These are phyloP conservation scores for Cecropterus lyciades DNA, from an alignment of 1,140 invertebrate species.

Conservation along the genomic window DNA sequence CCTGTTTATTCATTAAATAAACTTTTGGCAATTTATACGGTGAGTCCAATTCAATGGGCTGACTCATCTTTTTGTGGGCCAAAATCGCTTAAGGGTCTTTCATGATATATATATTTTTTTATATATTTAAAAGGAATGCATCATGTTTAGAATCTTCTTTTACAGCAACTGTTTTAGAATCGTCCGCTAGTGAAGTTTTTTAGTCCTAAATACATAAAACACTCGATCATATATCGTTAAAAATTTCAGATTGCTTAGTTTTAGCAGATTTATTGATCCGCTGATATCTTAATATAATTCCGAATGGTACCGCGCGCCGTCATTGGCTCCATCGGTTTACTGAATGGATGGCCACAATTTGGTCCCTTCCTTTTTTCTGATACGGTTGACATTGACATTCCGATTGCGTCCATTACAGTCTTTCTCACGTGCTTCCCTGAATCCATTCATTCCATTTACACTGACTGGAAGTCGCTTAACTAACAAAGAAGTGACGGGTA, in stretches of 20 bases:
- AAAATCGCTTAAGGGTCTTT: too few species aligned
- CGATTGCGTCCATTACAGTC: conserved; percentile 60
- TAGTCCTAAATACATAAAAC: background rate
- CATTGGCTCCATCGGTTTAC: conserved; percentile 39
- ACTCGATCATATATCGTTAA: background rate
- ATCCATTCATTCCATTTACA: conserved; percentile 72
- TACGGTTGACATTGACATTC: conserved; percentile 67
- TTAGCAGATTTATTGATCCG: conserved; percentile 34
- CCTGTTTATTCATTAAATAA: conserved; percentile 30
- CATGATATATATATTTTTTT: too few species aligned
- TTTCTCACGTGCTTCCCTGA: conserved; percentile 73
- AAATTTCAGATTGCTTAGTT: background rate
- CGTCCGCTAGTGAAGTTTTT: too few species aligned
- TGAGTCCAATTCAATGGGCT: conserved; percentile 12
- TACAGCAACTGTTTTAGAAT: too few species aligned
- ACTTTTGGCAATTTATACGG: conserved; percentile 20
- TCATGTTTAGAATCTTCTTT: too few species aligned
- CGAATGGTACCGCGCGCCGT: conserved; percentile 19
- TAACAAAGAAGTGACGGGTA: conserved; percentile 28
- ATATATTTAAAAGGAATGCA: too few species aligned
- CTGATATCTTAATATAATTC: conserved; percentile 45
- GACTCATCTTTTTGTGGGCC: conserved; percentile 6
- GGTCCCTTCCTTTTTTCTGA: conserved; percentile 54
- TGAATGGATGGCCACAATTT: conserved; percentile 54
- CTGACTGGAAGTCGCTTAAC: conserved; percentile 36